phyloP scores from a whole-genome alignment of 2,797 vertebrate species.

The Enteromius fasciolatus region DNA sequence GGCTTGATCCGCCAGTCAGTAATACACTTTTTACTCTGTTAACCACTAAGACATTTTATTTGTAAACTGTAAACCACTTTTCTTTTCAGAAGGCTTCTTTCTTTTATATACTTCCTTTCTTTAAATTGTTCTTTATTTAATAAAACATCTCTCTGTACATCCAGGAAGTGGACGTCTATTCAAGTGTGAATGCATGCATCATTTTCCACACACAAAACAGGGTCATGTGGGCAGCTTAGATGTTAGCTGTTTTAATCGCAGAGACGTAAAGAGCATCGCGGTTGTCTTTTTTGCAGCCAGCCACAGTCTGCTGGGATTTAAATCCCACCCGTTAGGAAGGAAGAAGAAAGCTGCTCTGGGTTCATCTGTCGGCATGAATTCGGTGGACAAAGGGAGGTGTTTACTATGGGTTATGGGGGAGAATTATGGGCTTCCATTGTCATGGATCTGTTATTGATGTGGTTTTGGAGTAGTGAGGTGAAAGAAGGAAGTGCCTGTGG shows the following conservation, averaged over 20 bases:
- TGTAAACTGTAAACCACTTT: slow-evolving; percentile 3
- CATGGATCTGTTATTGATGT: slow-evolving; percentile 39
- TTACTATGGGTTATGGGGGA: slow-evolving; percentile 19
- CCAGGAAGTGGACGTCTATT: slow-evolving; percentile 52
- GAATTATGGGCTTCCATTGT: slow-evolving; percentile 17
- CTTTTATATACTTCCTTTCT: slow-evolving; percentile 55
- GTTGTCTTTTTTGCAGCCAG: slow-evolving; percentile 19
- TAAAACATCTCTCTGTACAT: slow-evolving; percentile 69
- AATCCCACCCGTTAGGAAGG: slow-evolving; percentile 41
- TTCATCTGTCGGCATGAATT: slow-evolving; percentile 46
- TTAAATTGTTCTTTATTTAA: slow-evolving; percentile 70
- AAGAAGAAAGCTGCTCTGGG: slow-evolving; percentile 54
- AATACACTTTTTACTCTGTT: not conserved
- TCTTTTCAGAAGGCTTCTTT: slow-evolving; percentile 37
- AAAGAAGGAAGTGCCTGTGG: slow-evolving; percentile 17
- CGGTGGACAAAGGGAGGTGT: slow-evolving; percentile 22
- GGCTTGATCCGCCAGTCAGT: not conserved
- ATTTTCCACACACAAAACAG: slow-evolving; percentile 35
- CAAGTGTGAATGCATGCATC: slow-evolving; percentile 62
- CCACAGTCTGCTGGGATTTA: slow-evolving; percentile 22
- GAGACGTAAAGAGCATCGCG: slow-evolving; percentile 32
- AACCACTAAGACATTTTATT: slow-evolving; percentile 2
- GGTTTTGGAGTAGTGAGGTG: slow-evolving; percentile 11
- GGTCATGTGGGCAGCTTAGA: slow-evolving; percentile 8
- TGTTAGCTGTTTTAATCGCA: not conserved